phyloP scores from a whole-genome alignment of 2,113 vertebrate species.

The Hypocryptadius cinnamomeus region DNA sequence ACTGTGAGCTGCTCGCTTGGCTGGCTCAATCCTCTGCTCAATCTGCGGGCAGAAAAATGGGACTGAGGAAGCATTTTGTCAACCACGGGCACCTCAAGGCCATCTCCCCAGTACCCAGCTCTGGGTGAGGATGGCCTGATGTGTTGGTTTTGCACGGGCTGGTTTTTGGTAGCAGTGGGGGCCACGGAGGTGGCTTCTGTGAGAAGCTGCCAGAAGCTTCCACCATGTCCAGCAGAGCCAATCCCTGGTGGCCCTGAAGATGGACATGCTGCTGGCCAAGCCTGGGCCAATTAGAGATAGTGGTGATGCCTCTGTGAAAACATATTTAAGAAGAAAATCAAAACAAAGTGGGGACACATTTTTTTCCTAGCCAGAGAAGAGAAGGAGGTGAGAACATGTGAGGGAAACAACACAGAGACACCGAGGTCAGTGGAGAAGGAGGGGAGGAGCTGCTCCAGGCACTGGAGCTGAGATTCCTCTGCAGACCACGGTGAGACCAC shows the following conservation, averaged over 20 bases:
- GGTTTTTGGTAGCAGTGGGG: neutral
- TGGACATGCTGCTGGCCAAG: neutral
- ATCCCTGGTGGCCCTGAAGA: neutral
- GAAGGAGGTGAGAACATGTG: neutral
- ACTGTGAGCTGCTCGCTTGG: slow-evolving; percentile 84
- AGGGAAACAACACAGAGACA: neutral
- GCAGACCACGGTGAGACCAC: neutral
- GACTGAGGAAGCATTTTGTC: neutral
- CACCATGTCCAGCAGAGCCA: neutral
- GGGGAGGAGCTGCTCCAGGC: neutral
- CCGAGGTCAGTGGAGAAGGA: neutral
- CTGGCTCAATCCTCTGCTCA: slow-evolving; percentile 90
- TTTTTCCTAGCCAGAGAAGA: neutral
- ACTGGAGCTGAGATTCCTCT: accelerated
- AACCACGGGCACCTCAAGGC: accelerated
- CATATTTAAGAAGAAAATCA: neutral
- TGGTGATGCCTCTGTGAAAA: neutral
- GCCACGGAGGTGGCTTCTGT: neutral
- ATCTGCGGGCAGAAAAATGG: slow-evolving; percentile 66
- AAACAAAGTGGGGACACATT: neutral
- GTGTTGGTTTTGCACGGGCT: neutral
- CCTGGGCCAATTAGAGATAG: neutral
- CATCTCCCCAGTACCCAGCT: neutral
- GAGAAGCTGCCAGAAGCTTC: neutral
- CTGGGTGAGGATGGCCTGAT: neutral